A percentile compares a stretch with the other conserved stretches of the same genome.
phyloP scores from a whole-genome alignment of 2,797 vertebrate genomes.

The Crax fasciolata region DNA sequence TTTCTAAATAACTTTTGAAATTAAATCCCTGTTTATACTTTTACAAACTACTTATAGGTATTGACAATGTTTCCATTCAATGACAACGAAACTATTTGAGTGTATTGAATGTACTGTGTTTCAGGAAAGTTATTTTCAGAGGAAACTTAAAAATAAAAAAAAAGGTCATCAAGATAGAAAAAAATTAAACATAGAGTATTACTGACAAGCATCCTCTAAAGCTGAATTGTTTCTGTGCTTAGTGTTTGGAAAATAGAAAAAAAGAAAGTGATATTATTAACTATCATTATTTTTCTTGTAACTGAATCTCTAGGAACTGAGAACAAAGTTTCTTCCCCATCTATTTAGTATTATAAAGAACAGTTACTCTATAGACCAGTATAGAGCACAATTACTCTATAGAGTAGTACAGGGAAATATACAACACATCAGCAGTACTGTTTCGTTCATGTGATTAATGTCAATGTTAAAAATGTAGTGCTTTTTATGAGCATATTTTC shows the following conservation, averaged over 20 bases:
- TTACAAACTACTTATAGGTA: not conserved
- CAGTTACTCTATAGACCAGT: too few relatives aligned
- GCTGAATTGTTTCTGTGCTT: not conserved
- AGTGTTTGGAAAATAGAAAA: not conserved
- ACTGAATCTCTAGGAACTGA: not conserved
- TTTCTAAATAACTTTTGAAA: not conserved
- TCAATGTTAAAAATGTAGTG: not conserved
- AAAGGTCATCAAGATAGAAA: rapidly evolving
- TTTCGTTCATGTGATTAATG: not conserved
- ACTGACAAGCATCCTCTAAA: not conserved
- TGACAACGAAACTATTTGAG: not conserved
- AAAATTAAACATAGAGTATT: not conserved
- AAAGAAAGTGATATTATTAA: not conserved
- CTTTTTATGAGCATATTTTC: not conserved
- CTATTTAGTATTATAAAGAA: not conserved
- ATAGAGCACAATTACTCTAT: not conserved
- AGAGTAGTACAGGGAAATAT: not conserved
- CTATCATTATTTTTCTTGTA: not conserved
- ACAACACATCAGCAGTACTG: not conserved
- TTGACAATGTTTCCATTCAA: not conserved
- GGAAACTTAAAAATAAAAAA: not conserved
- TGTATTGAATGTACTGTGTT: not conserved
- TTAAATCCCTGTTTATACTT: not conserved
- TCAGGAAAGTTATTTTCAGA: not conserved
- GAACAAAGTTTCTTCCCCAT: not conserved